A percentile compares a stretch with the other conserved stretches of the same genome.
Evolutionary conservation across 2,888 invertebrate genomes (phyloP).

Genomic region (Zhuqinia jingwanae): DNA sequence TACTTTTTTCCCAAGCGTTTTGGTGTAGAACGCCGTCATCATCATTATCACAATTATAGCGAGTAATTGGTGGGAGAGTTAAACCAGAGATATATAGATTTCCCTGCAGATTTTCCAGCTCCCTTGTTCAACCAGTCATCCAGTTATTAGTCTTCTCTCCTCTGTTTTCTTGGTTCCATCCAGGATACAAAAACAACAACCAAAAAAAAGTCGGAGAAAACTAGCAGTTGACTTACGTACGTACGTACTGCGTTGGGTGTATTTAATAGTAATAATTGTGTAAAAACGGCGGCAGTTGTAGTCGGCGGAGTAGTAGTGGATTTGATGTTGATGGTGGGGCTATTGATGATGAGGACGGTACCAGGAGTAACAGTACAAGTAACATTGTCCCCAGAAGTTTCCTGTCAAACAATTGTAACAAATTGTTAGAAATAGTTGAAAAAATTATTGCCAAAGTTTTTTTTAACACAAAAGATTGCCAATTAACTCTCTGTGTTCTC

Average conservation of each 20-base stretch:
- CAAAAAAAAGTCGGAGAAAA: neutral
- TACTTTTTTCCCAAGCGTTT: conserved; percentile 47
- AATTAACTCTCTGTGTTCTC: conserved; percentile 64
- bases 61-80: conserved; percentile 52
- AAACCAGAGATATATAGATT: conserved; percentile 33
- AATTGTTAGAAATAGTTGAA: conserved; percentile 67
- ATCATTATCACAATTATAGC: conserved; percentile 59
- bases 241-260: neutral
- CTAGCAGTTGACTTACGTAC: too few species aligned
- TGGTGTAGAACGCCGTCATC: conserved; percentile 35
- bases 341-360: conserved; percentile 13
- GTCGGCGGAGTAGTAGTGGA: neutral
- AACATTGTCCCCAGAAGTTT: conserved; percentile 58
- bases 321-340: neutral
- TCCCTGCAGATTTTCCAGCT: conserved; percentile 31
- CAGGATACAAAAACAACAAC: too few species aligned
- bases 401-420: conserved; percentile 65
- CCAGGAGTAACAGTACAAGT: conserved; percentile 39
- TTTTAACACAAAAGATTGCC: conserved; percentile 69
- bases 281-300: neutral
- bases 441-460: conserved; percentile 71
- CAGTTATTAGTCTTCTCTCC: neutral
- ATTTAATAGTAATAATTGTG: conserved; percentile 14
- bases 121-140: neutral
- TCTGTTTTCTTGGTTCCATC: neutral